phyloP scores from a whole-genome alignment of 2,113 vertebrate species.

The Heloderma charlesbogerti region DNA sequence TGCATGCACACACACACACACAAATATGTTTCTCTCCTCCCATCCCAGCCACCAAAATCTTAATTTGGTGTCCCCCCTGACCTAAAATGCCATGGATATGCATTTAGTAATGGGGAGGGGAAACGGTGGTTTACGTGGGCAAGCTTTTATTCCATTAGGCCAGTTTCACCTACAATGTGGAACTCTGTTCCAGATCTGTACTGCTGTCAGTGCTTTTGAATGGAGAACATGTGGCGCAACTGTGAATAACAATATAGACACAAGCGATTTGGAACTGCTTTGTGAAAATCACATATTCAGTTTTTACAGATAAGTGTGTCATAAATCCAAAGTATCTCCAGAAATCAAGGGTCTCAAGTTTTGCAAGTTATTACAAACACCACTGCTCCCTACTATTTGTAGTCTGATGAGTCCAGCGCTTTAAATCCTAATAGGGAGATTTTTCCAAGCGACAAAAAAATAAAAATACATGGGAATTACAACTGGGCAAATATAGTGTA shows the following conservation, averaged over 20 bases:
- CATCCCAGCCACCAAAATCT: too few species aligned
- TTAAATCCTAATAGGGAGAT: conserved; percentile 40
- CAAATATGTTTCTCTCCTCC: too few species aligned
- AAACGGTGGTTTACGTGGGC: background rate
- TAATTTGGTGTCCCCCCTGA: background rate
- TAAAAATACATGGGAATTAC: conserved; percentile 7
- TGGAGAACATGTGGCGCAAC: background rate
- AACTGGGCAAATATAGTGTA: conserved; percentile 64
- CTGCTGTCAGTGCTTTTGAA: background rate
- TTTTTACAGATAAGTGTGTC: too few species aligned
- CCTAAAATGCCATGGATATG: background rate
- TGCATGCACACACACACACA: too few species aligned
- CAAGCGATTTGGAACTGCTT: background rate
- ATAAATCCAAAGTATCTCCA: background rate
- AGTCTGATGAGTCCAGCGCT: conserved; percentile 47
- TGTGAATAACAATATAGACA: background rate
- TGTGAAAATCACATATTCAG: too few species aligned
- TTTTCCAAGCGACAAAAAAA: background rate
- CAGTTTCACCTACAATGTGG: background rate
- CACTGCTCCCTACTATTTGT: conserved; percentile 60
- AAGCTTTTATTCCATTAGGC: background rate
- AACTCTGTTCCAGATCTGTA: too few species aligned
- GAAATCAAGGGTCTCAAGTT: background rate
- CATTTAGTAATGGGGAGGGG: background rate
- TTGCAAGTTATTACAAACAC: conserved; percentile 38